phyloP scores from a whole-genome alignment of 2,888 invertebrate species.

The Apeira syringaria region DNA sequence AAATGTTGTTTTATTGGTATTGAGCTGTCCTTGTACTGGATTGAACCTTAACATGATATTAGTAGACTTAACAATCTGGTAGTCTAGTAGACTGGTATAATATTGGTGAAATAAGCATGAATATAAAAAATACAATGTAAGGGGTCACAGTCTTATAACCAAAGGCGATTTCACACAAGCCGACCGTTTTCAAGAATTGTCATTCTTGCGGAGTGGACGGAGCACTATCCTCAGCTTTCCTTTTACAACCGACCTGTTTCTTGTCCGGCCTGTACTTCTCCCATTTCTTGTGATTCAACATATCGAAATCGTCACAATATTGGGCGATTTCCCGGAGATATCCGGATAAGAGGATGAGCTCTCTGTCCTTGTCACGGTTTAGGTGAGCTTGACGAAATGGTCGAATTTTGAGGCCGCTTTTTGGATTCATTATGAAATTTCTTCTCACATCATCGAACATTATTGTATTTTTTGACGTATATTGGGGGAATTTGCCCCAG shows the following conservation, averaged over 20 bases:
- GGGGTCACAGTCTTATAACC: constrained; percentile 3
- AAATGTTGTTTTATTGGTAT: too few relatives aligned
- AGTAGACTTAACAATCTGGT: too few relatives aligned
- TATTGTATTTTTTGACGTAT: constrained; percentile 95
- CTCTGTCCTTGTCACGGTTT: constrained; percentile 92
- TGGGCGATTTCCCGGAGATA: constrained; percentile 93
- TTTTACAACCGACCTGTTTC: constrained; percentile 64
- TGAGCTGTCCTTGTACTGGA: too few relatives aligned
- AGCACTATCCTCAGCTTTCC: constrained; percentile 74
- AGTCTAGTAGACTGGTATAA: too few relatives aligned
- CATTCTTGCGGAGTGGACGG: constrained; percentile 67
- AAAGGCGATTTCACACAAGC: constrained; percentile 12
- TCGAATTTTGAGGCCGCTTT: constrained; percentile 94
- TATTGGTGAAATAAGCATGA: too few relatives aligned
- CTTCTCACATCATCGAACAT: constrained; percentile 98
- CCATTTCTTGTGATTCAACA: constrained; percentile 96
- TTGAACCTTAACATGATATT: too few relatives aligned
- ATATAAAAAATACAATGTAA: background rate
- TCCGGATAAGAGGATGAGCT: constrained; percentile 90
- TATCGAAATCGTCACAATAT: constrained; percentile 91
- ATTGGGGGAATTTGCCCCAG: constrained; percentile 97
- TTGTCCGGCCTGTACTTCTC: constrained; percentile 88
- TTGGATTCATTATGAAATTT: constrained; percentile 99
- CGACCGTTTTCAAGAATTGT: constrained; percentile 37
- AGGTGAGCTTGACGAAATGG: constrained; percentile 96